Base-by-base conservation (phyloP, 2,797 vertebrate species). In the Staurois parvus region DNA sequence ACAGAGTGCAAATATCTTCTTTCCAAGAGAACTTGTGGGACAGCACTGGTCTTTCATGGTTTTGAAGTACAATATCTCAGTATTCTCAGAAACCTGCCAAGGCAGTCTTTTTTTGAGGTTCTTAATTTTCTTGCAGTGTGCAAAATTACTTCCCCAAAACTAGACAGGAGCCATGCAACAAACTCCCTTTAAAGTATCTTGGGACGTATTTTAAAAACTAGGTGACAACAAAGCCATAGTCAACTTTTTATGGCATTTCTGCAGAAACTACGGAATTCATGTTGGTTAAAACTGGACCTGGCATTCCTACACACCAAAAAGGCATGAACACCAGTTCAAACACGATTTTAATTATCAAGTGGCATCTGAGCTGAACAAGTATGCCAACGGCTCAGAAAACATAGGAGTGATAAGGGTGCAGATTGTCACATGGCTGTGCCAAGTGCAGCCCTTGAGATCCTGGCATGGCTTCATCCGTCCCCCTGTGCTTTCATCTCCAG, bases 401-500 rank as follows among this genome's bases (percentile, higher is more conserved):
- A 2, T 66, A 3, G 34, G 52, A 64, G 7, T 37, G 79, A 73
- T 73, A 42, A 72, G n/a, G 32, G 30, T 26, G 28, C 32, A 64
- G 32, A 21, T 26, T 74, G 56, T 24, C 80, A 74, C 45, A 70
- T 77, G 29, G 21, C 19, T 17, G 11, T 78, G 64, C 40, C 30
- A 80, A 45, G 5, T 28, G 29, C 24, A 68, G n/a, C 26, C 42
- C 26, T 48, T 59, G 62, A 40, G 30, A 76, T 8, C 45, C 21
- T 81, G 45, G 78, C 78, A 28, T 17, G 5, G 72, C 5, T 26
- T 21, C 64, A 81, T 37, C 17, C 26, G 19, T 19, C 66, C 67
- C 17, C 6, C 21, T 29, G 24, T 4, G 21, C 77, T 81, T 77
- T 76, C 68, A 72, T n/a, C 21, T 73, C 37, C 62, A 79, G 68